phyloP scores from a whole-genome alignment of 1,140 invertebrate species.

The Drosophila seguyi region DNA sequence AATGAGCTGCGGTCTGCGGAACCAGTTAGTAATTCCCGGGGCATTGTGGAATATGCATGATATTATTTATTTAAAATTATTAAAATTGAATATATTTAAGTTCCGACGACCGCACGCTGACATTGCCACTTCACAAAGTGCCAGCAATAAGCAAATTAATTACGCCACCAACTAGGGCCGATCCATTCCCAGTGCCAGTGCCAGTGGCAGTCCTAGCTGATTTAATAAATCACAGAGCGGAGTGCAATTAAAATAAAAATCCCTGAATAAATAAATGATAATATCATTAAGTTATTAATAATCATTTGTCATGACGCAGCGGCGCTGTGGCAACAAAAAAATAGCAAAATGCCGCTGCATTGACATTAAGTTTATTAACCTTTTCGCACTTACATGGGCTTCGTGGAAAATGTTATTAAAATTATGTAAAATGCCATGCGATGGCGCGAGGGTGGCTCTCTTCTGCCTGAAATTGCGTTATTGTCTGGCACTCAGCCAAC shows the following conservation, averaged over 20 bases:
- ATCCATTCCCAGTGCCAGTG: neutral
- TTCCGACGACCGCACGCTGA: conserved; percentile 30
- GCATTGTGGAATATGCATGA: conserved; percentile 30
- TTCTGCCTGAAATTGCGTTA: conserved; percentile 40
- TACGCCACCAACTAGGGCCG: conserved; percentile 30
- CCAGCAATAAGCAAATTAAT: conserved; percentile 56
- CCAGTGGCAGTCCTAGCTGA: conserved; percentile 12
- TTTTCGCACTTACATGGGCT: conserved; percentile 63
- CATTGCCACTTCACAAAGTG: conserved; percentile 27
- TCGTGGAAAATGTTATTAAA: conserved; percentile 57
- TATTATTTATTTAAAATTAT: conserved; percentile 59
- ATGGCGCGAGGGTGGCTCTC: neutral
- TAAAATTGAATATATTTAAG: conserved; percentile 40
- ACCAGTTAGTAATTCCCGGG: conserved; percentile 14
- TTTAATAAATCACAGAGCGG: conserved; percentile 51
- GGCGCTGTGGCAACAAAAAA: conserved; percentile 19
- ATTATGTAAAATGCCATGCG: conserved; percentile 44
- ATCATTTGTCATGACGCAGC: conserved; percentile 66
- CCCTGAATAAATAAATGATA: conserved; percentile 74
- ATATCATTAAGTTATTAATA: conserved; percentile 81
- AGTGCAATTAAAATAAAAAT: conserved; percentile 52
- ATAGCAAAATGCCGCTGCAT: conserved; percentile 37
- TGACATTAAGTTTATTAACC: conserved; percentile 79
- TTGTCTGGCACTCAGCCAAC: conserved; percentile 21
- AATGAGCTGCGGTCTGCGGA: conserved; percentile 36